Evolutionary conservation across 2,797 vertebrate species (phyloP), one percentile per base, ranked within the genome.

Genomic region (Phataginus tetradactyla): DNA sequence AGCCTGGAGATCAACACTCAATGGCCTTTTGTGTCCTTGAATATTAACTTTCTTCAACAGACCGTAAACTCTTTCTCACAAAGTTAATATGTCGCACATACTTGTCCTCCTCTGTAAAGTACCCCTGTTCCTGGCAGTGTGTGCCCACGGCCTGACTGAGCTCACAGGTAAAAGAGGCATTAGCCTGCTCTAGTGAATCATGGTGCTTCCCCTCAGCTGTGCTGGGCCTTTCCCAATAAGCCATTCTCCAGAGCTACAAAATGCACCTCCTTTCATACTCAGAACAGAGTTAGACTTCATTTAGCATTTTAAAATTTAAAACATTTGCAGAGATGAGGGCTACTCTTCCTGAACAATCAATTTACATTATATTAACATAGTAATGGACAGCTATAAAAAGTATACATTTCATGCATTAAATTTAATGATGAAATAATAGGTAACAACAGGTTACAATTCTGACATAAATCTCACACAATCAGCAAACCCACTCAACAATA

Each of bases 371-470:
- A 96, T 97, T 93, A 97, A 96, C 87, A 81, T 17, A 84, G 87
- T 95, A 96, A 97, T 95, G 93, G 32, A 90, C 89, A 51, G 90
- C 94, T 95, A 93, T 92, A 93, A 96, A 45, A 96, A 93, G 92
- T 68, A 86, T 75, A 94, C 94, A 87, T 92, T 97, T 77, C 5
- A 69, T 74, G 90, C 63, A 72, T 92, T 91, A 93, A 95, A 97
- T 53, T 90, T 97, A 97, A 93, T 96, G 94, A 93, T 55, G 75
- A 98, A 97, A 94, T 97, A 97, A 98, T 96, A 97, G 94, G 94
- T 90, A 95, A 78, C 86, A 96, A 94, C 49, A 93, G 81, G 89
- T 95, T 94, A 80, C 64, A 79, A 68, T 92, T 95, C 86, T 96
- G 5, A 86, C 95, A 95, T 49, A 94, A 89, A 94, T 68, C 84